Base-by-base conservation (phyloP, 2,888 invertebrate species). In the Scaeva pyrastri region DNA sequence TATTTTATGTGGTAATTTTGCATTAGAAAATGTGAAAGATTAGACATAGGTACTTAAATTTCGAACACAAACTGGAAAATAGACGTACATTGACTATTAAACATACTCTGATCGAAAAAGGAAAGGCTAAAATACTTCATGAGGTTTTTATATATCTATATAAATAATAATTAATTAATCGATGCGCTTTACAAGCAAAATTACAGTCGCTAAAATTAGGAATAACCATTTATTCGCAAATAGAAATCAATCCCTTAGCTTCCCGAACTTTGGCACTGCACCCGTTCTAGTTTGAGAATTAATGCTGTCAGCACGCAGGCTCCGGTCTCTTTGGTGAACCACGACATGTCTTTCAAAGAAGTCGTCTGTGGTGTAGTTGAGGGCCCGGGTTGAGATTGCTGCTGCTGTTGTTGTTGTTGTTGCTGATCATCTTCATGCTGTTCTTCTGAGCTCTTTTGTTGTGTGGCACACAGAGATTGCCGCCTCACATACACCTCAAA, bases 291-390 rank as follows among this genome's bases (percentile, higher is more conserved):
- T 87, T 91, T 92, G 11, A 92, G 89, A 60, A 93, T 91, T 58
- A 93, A 86, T 19, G 92, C 93, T 26, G 91, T 92, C 56, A 93
- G 90, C 23, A 92, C 90, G 89, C 93, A 93, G 60, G 93, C 92
- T 8, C 92, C 93, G 1, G 92, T 92, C 86, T 93, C 93, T 88
- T 93, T 93, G 39, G 93, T 93, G 52, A 92, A 92, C 93, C 93
- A 93, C 58, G 91, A 91, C 70, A 91, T 90, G 88, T 92, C 91
- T 76, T 91, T 91, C n/a, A 92, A 87, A 39, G 90, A 88, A 58
- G 90, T 76, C 64, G 90, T 73, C 71, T 88, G 85, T 64, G 64
- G 88, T 2, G 89, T 89, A 0, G 90, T 89, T 21, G 91, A 90
- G 26, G 89, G 88, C 68, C 45, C 88, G 60, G 70, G 88, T 79